Evolutionary conservation across 2,888 invertebrate genomes (phyloP).

Genomic region (Galerucella calmariensis): DNA sequence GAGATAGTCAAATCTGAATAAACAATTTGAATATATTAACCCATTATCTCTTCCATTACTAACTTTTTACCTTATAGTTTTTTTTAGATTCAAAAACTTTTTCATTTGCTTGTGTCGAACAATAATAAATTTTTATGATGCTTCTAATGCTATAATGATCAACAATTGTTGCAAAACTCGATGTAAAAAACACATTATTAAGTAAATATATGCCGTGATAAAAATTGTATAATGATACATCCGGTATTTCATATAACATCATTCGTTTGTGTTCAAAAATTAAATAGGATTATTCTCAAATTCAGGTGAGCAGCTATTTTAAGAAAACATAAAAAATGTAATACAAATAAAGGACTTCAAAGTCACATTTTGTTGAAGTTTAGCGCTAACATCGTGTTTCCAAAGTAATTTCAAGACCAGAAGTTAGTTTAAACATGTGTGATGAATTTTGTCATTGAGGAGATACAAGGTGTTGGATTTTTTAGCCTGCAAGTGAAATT

Average conservation of each 20-base stretch:
- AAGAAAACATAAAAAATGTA: background rate
- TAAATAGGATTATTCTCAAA: background rate
- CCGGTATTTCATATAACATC: constrained; percentile 21
- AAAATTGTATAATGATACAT: constrained; percentile 29
- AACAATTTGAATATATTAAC: constrained; percentile 27
- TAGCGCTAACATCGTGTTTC: too few species aligned
- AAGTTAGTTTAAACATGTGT: too few species aligned
- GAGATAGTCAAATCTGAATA: constrained; percentile 14
- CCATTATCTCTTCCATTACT: constrained; percentile 8
- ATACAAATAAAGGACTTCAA: too few species aligned
- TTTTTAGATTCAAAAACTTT: background rate
- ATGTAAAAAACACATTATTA: constrained; percentile 30
- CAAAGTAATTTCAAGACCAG: too few species aligned
- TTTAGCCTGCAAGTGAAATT: too few species aligned
- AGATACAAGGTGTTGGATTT: too few species aligned
- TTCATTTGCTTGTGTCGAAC: background rate
- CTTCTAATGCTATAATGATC: constrained; percentile 24
- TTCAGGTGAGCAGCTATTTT: background rate
- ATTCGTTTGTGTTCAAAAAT: constrained; percentile 3
- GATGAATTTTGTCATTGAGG: too few species aligned
- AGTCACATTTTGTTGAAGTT: too few species aligned
- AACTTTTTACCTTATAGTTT: background rate
- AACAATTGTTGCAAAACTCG: constrained; percentile 3
- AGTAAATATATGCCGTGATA: constrained; percentile 23
- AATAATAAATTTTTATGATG: constrained; percentile 1